phyloP scores from a whole-genome alignment of 1,140 invertebrate genomes.

The Trinorchestia longiramus region DNA sequence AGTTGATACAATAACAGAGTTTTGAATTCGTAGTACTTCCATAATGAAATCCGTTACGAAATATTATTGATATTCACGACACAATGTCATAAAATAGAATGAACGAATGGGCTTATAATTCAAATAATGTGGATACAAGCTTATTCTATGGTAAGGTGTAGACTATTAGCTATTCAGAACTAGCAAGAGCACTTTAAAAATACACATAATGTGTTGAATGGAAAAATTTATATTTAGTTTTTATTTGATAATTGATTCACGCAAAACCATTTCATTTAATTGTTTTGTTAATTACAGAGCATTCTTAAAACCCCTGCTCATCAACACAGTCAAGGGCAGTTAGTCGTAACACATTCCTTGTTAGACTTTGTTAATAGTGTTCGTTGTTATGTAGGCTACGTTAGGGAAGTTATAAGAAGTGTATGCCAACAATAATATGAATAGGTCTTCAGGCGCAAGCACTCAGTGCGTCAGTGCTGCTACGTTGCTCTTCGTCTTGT shows the following conservation, averaged over 20 bases:
- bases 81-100: too few relatives aligned
- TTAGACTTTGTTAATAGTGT: background rate
- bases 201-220: too few relatives aligned
- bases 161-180: too few relatives aligned
- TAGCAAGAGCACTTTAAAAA: too few relatives aligned
- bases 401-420: conserved; percentile 1
- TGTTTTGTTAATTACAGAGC: background rate
- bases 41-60: too few relatives aligned
- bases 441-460: background rate
- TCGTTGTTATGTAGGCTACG: background rate
- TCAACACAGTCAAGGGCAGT: background rate
- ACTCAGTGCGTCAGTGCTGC: background rate
- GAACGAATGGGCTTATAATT: too few relatives aligned
- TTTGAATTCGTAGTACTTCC: too few relatives aligned
- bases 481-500: background rate
- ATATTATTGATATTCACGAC: too few relatives aligned
- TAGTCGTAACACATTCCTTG: background rate
- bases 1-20: too few relatives aligned
- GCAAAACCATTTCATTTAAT: background rate
- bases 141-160: too few relatives aligned
- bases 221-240: too few relatives aligned
- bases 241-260: background rate
- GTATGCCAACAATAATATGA: conserved; percentile 45
- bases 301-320: background rate
- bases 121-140: too few relatives aligned